These are phyloP conservation scores for Heteromurus nitidus DNA, from an alignment of 2,888 invertebrate genomes.

Conservation along the genomic window DNA sequence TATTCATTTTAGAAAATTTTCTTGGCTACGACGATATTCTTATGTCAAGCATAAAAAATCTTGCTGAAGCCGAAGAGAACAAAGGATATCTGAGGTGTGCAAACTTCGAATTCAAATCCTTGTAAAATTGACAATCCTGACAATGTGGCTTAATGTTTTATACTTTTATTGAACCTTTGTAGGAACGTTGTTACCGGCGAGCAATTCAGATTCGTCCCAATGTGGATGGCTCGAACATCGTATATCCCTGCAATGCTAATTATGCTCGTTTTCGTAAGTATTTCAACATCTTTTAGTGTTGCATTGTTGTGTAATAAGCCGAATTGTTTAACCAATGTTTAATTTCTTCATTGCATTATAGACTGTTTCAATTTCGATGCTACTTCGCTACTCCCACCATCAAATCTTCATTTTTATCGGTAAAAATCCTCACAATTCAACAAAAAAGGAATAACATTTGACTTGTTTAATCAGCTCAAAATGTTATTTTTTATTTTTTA, in stretches of 20 bases:
- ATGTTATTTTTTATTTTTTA: slow-evolving; percentile 76
- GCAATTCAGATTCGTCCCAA: slow-evolving; percentile 97
- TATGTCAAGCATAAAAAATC: slow-evolving; percentile 95
- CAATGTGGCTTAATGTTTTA: slow-evolving; percentile 12
- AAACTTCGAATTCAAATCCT: not conserved
- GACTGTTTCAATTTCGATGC: slow-evolving; percentile 98
- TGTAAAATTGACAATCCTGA: slow-evolving; percentile 3
- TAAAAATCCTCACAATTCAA: slow-evolving; percentile 79
- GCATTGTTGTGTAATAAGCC: no score
- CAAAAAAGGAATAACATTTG: no score
- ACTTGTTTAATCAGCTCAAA: no score
- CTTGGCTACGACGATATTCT: slow-evolving; percentile 97
- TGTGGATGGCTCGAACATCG: slow-evolving; percentile 96
- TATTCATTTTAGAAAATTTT: slow-evolving; percentile 92
- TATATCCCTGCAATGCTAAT: slow-evolving; percentile 97
- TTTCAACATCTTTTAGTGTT: no score
- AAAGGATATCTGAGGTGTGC: slow-evolving; percentile 91
- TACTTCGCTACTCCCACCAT: slow-evolving; percentile 98
- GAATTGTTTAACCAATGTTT: not conserved
- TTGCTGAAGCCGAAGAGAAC: slow-evolving; percentile 97
- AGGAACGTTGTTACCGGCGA: slow-evolving; percentile 99
- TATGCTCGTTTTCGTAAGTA: slow-evolving; percentile 98
- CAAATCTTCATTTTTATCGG: slow-evolving; percentile 99
- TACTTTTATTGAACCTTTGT: slow-evolving; percentile 50
- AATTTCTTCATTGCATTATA: slow-evolving; percentile 79